These are phyloP conservation scores for Embiotoca jacksoni DNA, from an alignment of 2,113 vertebrate species.

Conservation along the genomic window DNA sequence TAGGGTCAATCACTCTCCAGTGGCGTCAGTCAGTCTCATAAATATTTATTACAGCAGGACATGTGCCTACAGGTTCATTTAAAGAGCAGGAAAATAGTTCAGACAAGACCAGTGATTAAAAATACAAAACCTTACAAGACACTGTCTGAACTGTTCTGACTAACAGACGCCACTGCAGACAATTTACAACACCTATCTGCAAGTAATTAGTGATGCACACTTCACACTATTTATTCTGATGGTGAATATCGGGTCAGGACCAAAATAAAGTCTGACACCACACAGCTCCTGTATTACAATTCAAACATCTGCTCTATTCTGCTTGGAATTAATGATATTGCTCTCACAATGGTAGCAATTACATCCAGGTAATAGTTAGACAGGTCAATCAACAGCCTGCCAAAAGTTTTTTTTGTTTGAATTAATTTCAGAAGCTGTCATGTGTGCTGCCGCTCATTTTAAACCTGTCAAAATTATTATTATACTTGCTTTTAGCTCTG, in stretches of 20 bases:
- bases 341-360: slow-evolving; percentile 3
- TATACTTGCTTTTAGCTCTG: too few relatives aligned
- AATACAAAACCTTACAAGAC: background rate
- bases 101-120: background rate
- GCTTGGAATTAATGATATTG: background rate
- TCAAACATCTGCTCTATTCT: background rate
- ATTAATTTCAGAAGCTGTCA: slow-evolving; percentile 19
- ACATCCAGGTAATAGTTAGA: slow-evolving; percentile 30
- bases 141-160: slow-evolving; percentile 10
- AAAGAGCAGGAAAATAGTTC: background rate
- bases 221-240: slow-evolving; percentile 14
- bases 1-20: slow-evolving; percentile 1
- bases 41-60: slow-evolving; percentile 18
- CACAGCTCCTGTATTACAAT: background rate
- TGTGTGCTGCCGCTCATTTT: slow-evolving; percentile 9
- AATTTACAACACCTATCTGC: background rate
- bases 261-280: slow-evolving; percentile 16
- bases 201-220: slow-evolving; percentile 7
- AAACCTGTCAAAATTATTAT: slow-evolving; percentile 23
- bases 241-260: background rate
- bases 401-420: slow-evolving; percentile 21
- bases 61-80: background rate
- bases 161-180: slow-evolving; percentile 22
- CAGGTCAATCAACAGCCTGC: slow-evolving; percentile 31
- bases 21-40: slow-evolving; percentile 5